Conservation (phyloP, 37 sponge, comb jelly and placozoan genomes). For the Trichoplax adhaerens region DNA sequence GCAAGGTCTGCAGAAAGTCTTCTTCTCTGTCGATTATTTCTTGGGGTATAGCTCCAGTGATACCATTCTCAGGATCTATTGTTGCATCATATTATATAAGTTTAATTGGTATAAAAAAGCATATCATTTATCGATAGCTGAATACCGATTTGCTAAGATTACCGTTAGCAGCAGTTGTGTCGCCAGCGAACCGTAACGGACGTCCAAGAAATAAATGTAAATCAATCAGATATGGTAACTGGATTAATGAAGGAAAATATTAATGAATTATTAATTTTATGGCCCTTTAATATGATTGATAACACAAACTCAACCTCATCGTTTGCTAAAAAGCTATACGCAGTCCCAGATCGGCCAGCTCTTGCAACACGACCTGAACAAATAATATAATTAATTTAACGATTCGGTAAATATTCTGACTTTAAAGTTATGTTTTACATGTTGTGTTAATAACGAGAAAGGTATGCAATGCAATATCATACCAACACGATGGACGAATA, state of each 20-base stretch:
- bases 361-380: conserved; percentile 75
- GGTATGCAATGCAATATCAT: conserved; percentile 8
- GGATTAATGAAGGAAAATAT: background rate
- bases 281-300: background rate
- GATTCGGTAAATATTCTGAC: background rate
- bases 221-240: conserved; percentile 54
- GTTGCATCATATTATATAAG: too few species aligned
- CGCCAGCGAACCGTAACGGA: conserved; percentile 1
- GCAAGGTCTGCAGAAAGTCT: conserved; percentile 23
- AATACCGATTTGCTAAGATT: conserved; percentile 6
- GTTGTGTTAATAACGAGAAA: background rate
- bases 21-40: conserved; percentile 29
- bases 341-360: conserved; percentile 82
- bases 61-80: conserved; percentile 7
- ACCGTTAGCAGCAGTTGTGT: background rate
- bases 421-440: background rate
- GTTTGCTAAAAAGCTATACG: conserved; percentile 57
- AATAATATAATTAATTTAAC: background rate
- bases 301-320: conserved; percentile 38
- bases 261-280: background rate
- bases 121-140: background rate
- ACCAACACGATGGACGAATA: conserved; percentile 94
- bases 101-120: too few species aligned
- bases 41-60: conserved; percentile 47
- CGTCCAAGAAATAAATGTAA: conserved; percentile 70